These are phyloP conservation scores for Drosophila parthenogenetica DNA, from an alignment of 2,888 invertebrate genomes.

Conservation along the genomic window DNA sequence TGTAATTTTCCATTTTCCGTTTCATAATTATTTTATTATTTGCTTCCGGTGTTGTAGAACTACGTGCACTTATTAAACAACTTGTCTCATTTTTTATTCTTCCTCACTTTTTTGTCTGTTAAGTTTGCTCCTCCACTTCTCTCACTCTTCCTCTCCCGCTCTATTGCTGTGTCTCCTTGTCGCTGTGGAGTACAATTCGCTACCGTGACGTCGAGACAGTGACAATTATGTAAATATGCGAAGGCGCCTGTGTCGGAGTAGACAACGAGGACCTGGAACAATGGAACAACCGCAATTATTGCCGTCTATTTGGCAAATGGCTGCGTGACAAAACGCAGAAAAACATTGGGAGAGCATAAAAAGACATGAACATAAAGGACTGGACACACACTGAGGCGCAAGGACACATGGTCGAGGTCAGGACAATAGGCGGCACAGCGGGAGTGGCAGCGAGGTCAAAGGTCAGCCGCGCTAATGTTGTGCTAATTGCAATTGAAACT, in stretches of 20 bases:
- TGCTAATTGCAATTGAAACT: conserved; percentile 71
- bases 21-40: conserved; percentile 21
- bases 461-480: conserved; percentile 77
- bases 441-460: conserved; percentile 80
- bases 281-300: conserved; percentile 76
- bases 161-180: neutral
- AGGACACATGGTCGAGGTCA: conserved; percentile 70
- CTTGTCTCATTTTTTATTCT: conserved; percentile 5
- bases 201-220: conserved; percentile 69
- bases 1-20: conserved; percentile 23
- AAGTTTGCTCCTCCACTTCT: conserved; percentile 29
- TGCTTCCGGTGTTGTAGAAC: conserved; percentile 9
- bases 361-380: conserved; percentile 21
- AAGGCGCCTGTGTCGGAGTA: conserved; percentile 63
- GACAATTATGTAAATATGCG: conserved; percentile 77
- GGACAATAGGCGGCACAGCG: conserved; percentile 63
- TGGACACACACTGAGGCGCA: conserved; percentile 45
- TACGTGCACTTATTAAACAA: conserved; percentile 8
- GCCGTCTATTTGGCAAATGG: conserved; percentile 74
- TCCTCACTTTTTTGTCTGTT: conserved; percentile 14
- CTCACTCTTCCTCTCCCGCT: neutral
- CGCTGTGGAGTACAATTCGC: conserved; percentile 22
- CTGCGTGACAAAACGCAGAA: conserved; percentile 71
- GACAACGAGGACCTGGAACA: conserved; percentile 53
- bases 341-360: conserved; percentile 20